Evolutionary conservation across 2,797 vertebrate genomes (phyloP), one percentile per base, ranked within the genome.

Genomic region (Silurus lanzhouensis): DNA sequence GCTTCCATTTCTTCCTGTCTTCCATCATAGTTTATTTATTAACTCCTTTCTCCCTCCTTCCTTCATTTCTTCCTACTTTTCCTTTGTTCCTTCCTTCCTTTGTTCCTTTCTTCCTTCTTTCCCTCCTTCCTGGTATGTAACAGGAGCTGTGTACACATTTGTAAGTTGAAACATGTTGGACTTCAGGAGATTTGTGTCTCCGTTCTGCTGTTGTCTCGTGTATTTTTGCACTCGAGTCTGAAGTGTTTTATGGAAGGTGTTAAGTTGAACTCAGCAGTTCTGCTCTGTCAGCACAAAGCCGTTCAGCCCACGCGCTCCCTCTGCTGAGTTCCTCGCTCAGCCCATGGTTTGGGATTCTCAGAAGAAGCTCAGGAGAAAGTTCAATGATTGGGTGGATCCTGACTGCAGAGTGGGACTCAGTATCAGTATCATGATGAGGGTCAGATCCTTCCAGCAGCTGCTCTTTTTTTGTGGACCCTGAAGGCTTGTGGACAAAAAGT

Each of bases 161-260:
- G 48, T 52, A 10, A 52, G 10, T 10, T 7, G 2, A 2, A 52
- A 52, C 48, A 52, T 8, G 10, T 10, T 52, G 38, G 38, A 38
- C 38, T 38, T 38, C 4, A 38, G 38, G 38, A 38, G 38, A 38
- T 38, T 38, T 38, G 38, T 38, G 38, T 38, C 38, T 38, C 38
- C 38, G 4, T 38, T 38, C 38, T 38, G 38, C 38, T 38, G 38
- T 38, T 38, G 38, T 38, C 38, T 38, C 38, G 60, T 52, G 19
- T 72, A 64, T 81, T 81, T 68, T 57, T 87, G 63, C 70, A 81
- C 82, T 75, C 52, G 14, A 46, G 63, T 72, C 17, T 44, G 57
- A 67, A 87, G 88, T 86, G 83, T 84, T 90, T 90, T 84, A 89
- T 87, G 80, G 82, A 75, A 61, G 79, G 44, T 86, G 83, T 79